Evolutionary conservation across 2,888 invertebrate genomes (phyloP).

Genomic region (Drosophila formosana): DNA sequence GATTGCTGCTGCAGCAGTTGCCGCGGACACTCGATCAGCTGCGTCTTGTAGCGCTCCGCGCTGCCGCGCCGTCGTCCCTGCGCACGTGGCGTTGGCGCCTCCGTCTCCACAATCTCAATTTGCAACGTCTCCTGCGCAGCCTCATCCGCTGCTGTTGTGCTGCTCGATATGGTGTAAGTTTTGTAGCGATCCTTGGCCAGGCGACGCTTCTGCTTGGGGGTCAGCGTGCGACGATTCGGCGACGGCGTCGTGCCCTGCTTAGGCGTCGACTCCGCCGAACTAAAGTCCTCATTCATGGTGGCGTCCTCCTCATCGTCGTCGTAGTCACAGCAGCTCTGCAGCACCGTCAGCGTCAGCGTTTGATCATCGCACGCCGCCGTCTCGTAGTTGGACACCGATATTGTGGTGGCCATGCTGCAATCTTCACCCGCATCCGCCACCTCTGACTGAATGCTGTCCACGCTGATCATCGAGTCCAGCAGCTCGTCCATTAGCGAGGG

Average conservation of each 20-base stretch:
- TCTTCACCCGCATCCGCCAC: constrained; percentile 88
- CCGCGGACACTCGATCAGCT: constrained; percentile 86
- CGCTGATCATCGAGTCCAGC: constrained; percentile 93
- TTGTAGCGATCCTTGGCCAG: constrained; percentile 92
- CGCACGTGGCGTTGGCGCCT: constrained; percentile 68
- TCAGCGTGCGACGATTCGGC: constrained; percentile 85
- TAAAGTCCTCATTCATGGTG: constrained; percentile 87
- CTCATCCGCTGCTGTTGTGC: constrained; percentile 33
- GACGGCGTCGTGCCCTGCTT: constrained; percentile 86
- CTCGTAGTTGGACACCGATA: constrained; percentile 85
- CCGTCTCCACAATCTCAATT: constrained; percentile 84
- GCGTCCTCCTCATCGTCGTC: constrained; percentile 79
- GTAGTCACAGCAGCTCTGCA: constrained; percentile 87
- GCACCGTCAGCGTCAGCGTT: constrained; percentile 85
- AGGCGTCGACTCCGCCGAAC: constrained; percentile 92
- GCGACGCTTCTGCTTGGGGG: constrained; percentile 92
- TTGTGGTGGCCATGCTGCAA: constrained; percentile 83
- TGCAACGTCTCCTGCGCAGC: constrained; percentile 81
- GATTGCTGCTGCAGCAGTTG: constrained; percentile 34
- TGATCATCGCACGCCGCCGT: constrained; percentile 87
- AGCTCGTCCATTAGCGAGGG: constrained; percentile 92
- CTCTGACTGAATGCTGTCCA: constrained; percentile 93
- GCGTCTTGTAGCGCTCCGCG: constrained; percentile 91
- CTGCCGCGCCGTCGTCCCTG: constrained; percentile 69
- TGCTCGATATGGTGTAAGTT: constrained; percentile 91